These are phyloP conservation scores for Zygothrica quintamaculata DNA, from an alignment of 2,888 invertebrate species.

Conservation along the genomic window DNA sequence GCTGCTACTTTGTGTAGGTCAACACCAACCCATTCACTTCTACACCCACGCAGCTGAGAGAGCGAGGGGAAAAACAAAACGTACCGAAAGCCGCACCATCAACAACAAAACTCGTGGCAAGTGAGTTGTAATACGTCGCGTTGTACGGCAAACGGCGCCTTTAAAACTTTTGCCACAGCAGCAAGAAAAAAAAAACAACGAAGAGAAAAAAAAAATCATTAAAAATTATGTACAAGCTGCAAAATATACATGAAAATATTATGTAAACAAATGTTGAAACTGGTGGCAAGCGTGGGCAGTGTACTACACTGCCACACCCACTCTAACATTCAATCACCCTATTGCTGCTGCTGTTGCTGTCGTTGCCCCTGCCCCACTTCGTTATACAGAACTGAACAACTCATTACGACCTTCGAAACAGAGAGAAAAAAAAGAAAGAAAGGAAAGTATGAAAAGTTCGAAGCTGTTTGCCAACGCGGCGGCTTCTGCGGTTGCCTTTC, in stretches of 20 bases:
- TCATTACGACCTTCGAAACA: conserved; percentile 62
- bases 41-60: too few relatives aligned
- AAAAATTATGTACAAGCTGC: conserved; percentile 66
- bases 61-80: too few relatives aligned
- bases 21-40: conserved; percentile 7
- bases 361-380: background rate
- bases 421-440: conserved; percentile 18
- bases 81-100: conserved; percentile 10
- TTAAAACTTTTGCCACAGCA: conserved; percentile 51
- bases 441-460: conserved; percentile 45
- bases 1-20: conserved; percentile 22
- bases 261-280: conserved; percentile 62
- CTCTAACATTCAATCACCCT: too few relatives aligned
- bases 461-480: conserved; percentile 48
- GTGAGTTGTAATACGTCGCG: conserved; percentile 62
- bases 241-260: conserved; percentile 70
- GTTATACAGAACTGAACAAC: conserved; percentile 24
- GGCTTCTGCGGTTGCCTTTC: conserved; percentile 56
- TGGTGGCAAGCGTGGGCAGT: background rate
- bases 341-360: too few relatives aligned
- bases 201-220: conserved; percentile 54
- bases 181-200: conserved; percentile 14
- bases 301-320: conserved; percentile 1
- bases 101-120: conserved; percentile 17
- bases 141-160: conserved; percentile 44